These are phyloP conservation scores for Acanthaster planci DNA, from an alignment of 35 echinoderm and acorn worm genomes.

Conservation along the genomic window DNA sequence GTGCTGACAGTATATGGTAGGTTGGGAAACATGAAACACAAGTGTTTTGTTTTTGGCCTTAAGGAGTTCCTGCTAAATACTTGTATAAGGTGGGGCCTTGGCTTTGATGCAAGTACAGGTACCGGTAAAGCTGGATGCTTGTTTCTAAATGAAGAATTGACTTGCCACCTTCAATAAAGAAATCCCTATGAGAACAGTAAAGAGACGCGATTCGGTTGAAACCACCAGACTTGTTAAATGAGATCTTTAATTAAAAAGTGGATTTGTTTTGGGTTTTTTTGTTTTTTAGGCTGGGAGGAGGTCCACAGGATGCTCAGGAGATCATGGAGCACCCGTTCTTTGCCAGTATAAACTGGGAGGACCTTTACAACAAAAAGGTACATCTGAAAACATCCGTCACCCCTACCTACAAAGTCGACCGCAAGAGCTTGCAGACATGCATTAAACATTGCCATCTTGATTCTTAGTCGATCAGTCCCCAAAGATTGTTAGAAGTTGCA, in stretches of 20 bases:
- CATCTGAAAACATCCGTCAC: not conserved
- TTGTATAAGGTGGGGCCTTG: too few relatives aligned
- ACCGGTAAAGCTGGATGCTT: too few relatives aligned
- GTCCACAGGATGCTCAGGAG: constrained; percentile 88
- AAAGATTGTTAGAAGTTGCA: not conserved
- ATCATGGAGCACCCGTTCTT: constrained; percentile 95
- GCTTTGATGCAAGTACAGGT: too few relatives aligned
- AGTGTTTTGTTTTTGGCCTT: too few relatives aligned
- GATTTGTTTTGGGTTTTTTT: not conserved
- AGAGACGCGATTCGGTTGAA: too few relatives aligned
- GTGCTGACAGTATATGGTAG: too few relatives aligned
- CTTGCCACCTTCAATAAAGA: too few relatives aligned
- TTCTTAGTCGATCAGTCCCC: not conserved
- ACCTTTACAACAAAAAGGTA: constrained; percentile 92
- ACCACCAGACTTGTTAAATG: too few relatives aligned
- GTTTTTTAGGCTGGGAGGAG: constrained; percentile 77
- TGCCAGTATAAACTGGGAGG: constrained; percentile 82
- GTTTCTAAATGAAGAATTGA: too few relatives aligned
- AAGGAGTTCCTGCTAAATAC: too few relatives aligned
- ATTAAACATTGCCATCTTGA: not conserved
- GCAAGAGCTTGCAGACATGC: not conserved
- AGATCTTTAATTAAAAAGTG: not conserved
- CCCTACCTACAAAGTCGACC: not conserved
- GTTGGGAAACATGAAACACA: too few relatives aligned
- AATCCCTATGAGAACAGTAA: not conserved